Conservation (phyloP, 2,888 invertebrate genomes). For the Romanomermis culicivorax region DNA sequence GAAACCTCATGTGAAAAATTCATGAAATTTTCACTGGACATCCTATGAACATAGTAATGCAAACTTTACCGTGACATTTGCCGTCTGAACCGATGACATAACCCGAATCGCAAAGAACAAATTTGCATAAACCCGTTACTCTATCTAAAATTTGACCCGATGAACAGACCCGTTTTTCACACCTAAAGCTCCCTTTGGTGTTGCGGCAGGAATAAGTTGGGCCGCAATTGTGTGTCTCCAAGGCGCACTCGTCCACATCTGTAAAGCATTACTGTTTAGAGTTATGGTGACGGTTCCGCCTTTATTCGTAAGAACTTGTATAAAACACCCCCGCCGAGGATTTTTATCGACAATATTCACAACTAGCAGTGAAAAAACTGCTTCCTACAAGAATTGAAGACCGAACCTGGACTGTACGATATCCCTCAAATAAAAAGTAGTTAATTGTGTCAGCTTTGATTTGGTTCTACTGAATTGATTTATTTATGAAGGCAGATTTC, state of each 20-base stretch:
- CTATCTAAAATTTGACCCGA: constrained; percentile 31
- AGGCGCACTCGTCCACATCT: constrained; percentile 75
- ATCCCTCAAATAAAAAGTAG: background rate
- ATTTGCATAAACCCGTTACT: constrained; percentile 31
- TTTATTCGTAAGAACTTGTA: too few species aligned
- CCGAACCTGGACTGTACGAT: too few species aligned
- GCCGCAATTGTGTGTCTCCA: constrained; percentile 48
- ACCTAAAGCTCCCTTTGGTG: constrained; percentile 71
- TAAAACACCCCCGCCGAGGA: background rate
- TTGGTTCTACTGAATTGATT: too few species aligned
- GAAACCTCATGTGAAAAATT: too few species aligned
- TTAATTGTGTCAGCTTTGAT: too few species aligned
- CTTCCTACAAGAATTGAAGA: too few species aligned
- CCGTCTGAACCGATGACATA: constrained; percentile 31
- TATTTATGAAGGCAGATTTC: too few species aligned
- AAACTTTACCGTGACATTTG: constrained; percentile 28
- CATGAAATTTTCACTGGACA: too few species aligned
- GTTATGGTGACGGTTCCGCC: too few species aligned
- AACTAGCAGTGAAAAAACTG: too few species aligned
- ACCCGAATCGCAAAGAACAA: constrained; percentile 32
- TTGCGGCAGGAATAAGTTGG: constrained; percentile 59
- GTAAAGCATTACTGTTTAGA: constrained; percentile 16
- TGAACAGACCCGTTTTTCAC: constrained; percentile 39
- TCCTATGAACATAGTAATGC: background rate
- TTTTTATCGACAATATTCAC: too few species aligned